Conservation (phyloP, 2,888 invertebrate species). For the Agriotes lineatus region DNA sequence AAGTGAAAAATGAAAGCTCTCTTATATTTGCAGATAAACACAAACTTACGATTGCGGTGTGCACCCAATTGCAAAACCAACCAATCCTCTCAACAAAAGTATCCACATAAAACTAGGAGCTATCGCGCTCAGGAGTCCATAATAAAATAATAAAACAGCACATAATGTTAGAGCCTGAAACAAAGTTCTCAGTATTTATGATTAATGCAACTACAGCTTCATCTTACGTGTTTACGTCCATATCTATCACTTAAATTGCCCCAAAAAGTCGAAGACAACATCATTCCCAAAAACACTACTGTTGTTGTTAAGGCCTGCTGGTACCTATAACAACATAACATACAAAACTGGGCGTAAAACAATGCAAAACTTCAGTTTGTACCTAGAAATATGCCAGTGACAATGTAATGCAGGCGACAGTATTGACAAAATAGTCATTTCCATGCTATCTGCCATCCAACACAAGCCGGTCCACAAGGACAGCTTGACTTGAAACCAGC, state of each 20-base stretch:
- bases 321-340: slow-evolving; percentile 71
- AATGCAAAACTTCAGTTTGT: slow-evolving; percentile 44
- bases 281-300: slow-evolving; percentile 96
- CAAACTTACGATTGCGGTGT: slow-evolving; percentile 94
- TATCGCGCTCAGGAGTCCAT: slow-evolving; percentile 90
- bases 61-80: slow-evolving; percentile 96
- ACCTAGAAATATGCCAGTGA: slow-evolving; percentile 90
- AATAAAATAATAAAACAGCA: slow-evolving; percentile 90
- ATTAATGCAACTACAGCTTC: neutral
- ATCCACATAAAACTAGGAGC: slow-evolving; percentile 94
- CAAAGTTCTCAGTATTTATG: slow-evolving; percentile 34
- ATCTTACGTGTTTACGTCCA: slow-evolving; percentile 84
- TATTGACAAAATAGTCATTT: slow-evolving; percentile 96
- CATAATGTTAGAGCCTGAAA: slow-evolving; percentile 88
- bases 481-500: slow-evolving; percentile 90
- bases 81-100: slow-evolving; percentile 88
- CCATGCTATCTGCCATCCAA: slow-evolving; percentile 99
- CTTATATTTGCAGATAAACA: too few species aligned
- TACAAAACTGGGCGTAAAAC: neutral
- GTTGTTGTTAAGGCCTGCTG: slow-evolving; percentile 95
- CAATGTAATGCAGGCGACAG: slow-evolving; percentile 94
- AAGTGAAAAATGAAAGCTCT: slow-evolving; percentile 16
- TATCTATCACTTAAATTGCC: slow-evolving; percentile 94
- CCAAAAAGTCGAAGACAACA: slow-evolving; percentile 97
- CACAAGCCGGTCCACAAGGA: slow-evolving; percentile 88